Evolutionary conservation across 2,888 invertebrate species (phyloP).

Genomic region (Folsomia candida): DNA sequence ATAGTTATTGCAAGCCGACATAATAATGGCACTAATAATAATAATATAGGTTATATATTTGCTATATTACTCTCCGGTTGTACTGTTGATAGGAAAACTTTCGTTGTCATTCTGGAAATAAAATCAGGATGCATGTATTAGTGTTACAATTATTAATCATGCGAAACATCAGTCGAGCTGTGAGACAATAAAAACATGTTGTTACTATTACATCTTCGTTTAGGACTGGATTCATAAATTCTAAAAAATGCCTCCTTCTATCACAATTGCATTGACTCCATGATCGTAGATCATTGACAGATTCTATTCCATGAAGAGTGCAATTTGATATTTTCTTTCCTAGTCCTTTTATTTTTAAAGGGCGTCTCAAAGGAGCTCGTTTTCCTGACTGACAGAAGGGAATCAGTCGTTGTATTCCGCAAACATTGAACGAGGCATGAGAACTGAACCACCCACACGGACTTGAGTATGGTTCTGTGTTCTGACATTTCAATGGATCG

Average conservation of each 20-base stretch:
- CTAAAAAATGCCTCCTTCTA: slow-evolving; percentile 23
- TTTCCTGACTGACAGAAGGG: background rate
- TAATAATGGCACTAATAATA: too few species aligned
- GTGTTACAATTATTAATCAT: too few species aligned
- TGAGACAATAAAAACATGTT: too few species aligned
- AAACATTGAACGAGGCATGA: background rate
- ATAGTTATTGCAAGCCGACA: too few species aligned
- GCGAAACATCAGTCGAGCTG: too few species aligned
- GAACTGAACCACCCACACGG: slow-evolving; percentile 7
- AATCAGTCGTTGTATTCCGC: background rate
- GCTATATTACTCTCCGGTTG: too few species aligned
- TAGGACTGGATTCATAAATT: slow-evolving; percentile 8
- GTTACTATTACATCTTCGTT: background rate
- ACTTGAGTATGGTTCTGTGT: too few species aligned
- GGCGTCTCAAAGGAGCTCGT: background rate
- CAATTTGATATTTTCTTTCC: slow-evolving; percentile 20
- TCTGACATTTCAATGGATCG: too few species aligned
- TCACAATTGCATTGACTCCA: slow-evolving; percentile 25
- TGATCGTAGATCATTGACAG: slow-evolving; percentile 27
- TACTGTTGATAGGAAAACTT: too few species aligned
- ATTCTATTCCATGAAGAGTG: slow-evolving; percentile 28
- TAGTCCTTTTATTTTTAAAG: slow-evolving; percentile 3
- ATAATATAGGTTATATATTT: too few species aligned
- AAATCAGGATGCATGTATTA: too few species aligned
- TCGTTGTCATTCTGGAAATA: too few species aligned